Evolutionary conservation across 2,113 vertebrate genomes (phyloP).

Genomic region (Equus przewalskii): DNA sequence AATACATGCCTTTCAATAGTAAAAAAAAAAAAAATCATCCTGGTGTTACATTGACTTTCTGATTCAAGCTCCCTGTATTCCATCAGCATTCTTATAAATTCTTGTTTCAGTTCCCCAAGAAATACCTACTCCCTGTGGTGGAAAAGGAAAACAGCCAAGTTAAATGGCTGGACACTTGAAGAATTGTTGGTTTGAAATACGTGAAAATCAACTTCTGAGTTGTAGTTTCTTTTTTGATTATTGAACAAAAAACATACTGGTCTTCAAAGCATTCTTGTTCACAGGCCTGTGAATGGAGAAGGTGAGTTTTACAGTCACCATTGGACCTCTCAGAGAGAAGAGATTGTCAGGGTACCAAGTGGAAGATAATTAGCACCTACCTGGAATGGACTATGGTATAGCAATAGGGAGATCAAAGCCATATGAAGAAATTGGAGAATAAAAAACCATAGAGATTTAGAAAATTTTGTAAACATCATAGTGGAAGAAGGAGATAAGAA

Average conservation of each 20-base stretch:
- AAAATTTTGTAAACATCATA: not conserved
- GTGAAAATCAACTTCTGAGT: slow-evolving; percentile 25
- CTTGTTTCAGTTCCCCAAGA: not conserved
- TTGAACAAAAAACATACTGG: not conserved
- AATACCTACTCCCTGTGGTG: not conserved
- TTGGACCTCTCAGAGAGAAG: not conserved
- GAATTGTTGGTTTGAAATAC: not conserved
- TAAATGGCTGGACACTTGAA: not conserved
- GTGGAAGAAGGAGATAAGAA: not conserved
- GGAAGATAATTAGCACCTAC: not conserved
- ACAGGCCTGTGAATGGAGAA: not conserved
- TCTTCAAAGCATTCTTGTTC: slow-evolving; percentile 1
- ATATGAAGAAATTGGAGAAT: not conserved
- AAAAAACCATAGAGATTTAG: not conserved
- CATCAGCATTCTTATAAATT: not conserved
- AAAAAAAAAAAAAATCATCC: not conserved
- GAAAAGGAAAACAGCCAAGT: not conserved
- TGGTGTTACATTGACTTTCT: not conserved
- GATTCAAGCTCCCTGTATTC: not conserved
- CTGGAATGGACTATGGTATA: not conserved
- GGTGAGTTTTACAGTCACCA: not conserved
- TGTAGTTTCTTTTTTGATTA: not conserved
- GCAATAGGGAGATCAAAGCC: not conserved
- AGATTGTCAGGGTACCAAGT: not conserved
- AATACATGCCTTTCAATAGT: not conserved